These are phyloP conservation scores for Vidua macroura DNA, from an alignment of 2,113 vertebrate species.

Conservation along the genomic window DNA sequence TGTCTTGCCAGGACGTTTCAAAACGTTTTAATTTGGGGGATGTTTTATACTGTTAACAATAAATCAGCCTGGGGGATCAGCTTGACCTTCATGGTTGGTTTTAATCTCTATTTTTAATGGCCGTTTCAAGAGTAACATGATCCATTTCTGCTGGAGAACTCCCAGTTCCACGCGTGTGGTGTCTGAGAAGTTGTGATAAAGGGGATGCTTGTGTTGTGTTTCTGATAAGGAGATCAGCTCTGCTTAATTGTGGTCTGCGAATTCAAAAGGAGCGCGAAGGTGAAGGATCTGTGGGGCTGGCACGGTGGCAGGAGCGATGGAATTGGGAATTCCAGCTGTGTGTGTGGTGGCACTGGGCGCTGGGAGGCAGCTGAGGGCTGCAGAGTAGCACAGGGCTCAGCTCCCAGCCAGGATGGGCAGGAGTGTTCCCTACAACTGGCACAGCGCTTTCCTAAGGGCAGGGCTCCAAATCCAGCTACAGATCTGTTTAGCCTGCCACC, in stretches of 20 bases:
- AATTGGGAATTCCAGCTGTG: neutral
- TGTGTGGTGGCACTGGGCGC: accelerated
- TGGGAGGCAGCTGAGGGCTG: neutral
- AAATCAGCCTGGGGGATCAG: neutral
- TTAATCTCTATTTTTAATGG: neutral
- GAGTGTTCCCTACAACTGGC: neutral
- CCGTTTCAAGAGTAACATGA: accelerated
- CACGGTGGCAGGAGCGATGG: accelerated
- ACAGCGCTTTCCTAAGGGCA: neutral
- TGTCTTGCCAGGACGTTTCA: neutral
- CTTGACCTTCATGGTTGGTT: neutral
- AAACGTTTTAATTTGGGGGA: neutral
- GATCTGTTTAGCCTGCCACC: slow-evolving; percentile 11
- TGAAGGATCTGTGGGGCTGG: neutral
- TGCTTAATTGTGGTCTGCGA: neutral
- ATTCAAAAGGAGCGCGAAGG: neutral
- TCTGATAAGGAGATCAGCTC: neutral
- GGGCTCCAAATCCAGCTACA: neutral
- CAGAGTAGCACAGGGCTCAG: neutral
- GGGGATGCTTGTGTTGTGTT: neutral
- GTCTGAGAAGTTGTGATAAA: neutral
- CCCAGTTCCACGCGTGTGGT: neutral
- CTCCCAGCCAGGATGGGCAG: neutral
- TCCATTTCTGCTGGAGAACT: neutral
- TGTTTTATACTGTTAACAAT: neutral